A percentile compares a stretch with the other conserved stretches of the same genome.
phyloP scores from a whole-genome alignment of 2,888 invertebrate species.

The Bimastos eiseni region DNA sequence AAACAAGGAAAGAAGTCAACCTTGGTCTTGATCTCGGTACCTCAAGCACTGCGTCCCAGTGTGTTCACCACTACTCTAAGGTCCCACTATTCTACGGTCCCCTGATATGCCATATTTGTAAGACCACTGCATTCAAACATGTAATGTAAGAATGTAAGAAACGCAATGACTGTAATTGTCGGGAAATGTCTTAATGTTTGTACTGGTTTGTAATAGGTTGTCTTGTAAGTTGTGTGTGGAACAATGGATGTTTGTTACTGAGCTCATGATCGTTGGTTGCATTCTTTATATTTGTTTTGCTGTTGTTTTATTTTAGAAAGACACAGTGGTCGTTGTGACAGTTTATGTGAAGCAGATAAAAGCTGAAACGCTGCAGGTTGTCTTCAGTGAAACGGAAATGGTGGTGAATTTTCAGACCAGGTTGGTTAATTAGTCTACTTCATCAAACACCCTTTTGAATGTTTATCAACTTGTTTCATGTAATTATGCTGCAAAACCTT shows the following conservation, averaged over 20 bases:
- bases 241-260: not conserved
- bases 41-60: too few species aligned
- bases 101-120: too few species aligned
- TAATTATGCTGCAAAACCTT: too few species aligned
- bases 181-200: too few species aligned
- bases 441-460: not conserved
- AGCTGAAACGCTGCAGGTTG: constrained; percentile 51
- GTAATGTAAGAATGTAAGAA: too few species aligned
- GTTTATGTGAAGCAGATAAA: constrained; percentile 53
- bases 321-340: constrained; percentile 42
- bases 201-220: not conserved
- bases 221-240: not conserved
- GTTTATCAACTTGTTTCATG: not conserved
- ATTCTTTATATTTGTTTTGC: not conserved
- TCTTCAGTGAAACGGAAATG: constrained; percentile 47
- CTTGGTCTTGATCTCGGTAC: too few species aligned
- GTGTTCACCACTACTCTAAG: too few species aligned
- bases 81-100: too few species aligned
- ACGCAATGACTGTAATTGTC: too few species aligned
- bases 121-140: too few species aligned
- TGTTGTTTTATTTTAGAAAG: constrained; percentile 6
- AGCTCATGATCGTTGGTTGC: not conserved
- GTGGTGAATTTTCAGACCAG: not conserved
- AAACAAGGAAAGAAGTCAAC: too few species aligned
- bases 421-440: not conserved